A percentile compares a stretch with the other conserved stretches of the same genome.
These are phyloP conservation scores for Tribolium castaneum DNA, from an alignment of 1,140 invertebrate species.

Conservation along the genomic window DNA sequence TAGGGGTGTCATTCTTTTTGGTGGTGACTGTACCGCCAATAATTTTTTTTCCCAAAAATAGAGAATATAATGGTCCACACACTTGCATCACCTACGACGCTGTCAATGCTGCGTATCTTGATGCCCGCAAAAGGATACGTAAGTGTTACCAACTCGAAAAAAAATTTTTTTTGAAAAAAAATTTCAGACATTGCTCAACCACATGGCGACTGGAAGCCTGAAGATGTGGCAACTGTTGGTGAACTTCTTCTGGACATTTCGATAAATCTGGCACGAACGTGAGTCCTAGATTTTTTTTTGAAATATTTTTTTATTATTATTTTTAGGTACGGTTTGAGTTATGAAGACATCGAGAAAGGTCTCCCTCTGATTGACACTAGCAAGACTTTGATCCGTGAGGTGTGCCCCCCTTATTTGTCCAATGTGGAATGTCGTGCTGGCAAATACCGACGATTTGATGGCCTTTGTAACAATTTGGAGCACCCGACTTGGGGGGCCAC, in stretches of 20 bases:
- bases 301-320: background rate
- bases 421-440: constrained; percentile 88
- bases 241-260: constrained; percentile 88
- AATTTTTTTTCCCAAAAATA: constrained; percentile 66
- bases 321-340: constrained; percentile 82
- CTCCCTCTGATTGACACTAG: constrained; percentile 90
- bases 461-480: constrained; percentile 92
- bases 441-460: constrained; percentile 91
- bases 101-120: constrained; percentile 87
- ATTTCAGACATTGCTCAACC: constrained; percentile 79
- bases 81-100: constrained; percentile 93
- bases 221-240: constrained; percentile 85
- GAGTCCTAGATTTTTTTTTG: constrained; percentile 64
- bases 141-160: constrained; percentile 64
- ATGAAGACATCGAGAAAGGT: constrained; percentile 88
- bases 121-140: constrained; percentile 87
- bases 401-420: constrained; percentile 88
- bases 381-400: constrained; percentile 86
- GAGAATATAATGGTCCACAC: constrained; percentile 75
- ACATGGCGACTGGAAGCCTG: constrained; percentile 80
- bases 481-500: constrained; percentile 93
- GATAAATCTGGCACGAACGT: constrained; percentile 86
- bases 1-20: too few relatives aligned
- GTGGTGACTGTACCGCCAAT: too few relatives aligned
- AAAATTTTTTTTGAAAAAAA: constrained; percentile 11